phyloP scores from a whole-genome alignment of 30 jellyfish, hydroid and myxozoan genomes.

The Hydractinia symbiolongicarpus region DNA sequence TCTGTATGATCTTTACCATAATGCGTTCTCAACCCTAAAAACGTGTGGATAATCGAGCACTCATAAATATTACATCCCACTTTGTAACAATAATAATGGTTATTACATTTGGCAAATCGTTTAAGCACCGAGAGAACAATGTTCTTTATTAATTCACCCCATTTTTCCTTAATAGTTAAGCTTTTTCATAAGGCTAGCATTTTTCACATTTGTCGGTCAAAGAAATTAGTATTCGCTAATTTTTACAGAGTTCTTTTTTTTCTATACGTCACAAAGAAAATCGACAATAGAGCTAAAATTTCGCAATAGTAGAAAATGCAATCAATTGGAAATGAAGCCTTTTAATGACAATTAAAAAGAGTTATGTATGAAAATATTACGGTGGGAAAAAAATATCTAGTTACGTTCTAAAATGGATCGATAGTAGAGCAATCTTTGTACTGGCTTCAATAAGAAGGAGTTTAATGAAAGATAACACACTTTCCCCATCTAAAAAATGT shows the following conservation, averaged over 20 bases:
- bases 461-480: conserved; percentile 73
- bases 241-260: too few relatives aligned
- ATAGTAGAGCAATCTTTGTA: conserved; percentile 75
- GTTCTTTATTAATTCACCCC: too few relatives aligned
- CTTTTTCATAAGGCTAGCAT: too few relatives aligned
- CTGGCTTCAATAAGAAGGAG: conserved; percentile 74
- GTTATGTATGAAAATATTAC: neutral
- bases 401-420: conserved; percentile 56
- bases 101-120: too few relatives aligned
- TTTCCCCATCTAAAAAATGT: conserved; percentile 51
- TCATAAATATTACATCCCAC: neutral
- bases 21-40: conserved; percentile 54
- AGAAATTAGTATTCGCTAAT: too few relatives aligned
- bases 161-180: too few relatives aligned
- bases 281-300: too few relatives aligned
- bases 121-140: too few relatives aligned
- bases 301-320: too few relatives aligned
- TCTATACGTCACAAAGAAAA: too few relatives aligned
- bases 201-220: too few relatives aligned
- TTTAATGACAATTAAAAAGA: neutral
- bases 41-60: neutral
- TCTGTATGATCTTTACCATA: conserved; percentile 42
- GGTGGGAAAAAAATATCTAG: neutral
- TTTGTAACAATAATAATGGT: too few relatives aligned
- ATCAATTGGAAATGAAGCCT: neutral